Evolutionary conservation across 2,113 vertebrate genomes (phyloP).

Genomic region (Trogon melanurus): DNA sequence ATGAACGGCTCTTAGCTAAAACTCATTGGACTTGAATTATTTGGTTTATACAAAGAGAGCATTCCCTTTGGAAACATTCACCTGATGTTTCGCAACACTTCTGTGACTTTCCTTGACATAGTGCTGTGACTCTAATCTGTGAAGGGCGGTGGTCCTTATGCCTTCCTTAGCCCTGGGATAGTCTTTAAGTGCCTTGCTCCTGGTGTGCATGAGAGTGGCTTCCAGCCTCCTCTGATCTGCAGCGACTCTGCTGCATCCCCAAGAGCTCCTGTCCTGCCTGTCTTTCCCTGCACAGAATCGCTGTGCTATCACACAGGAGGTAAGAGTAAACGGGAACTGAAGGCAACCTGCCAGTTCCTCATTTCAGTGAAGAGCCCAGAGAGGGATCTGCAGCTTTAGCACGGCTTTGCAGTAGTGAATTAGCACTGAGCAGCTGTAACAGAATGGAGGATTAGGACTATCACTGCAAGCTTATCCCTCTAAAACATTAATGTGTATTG

Average conservation of each 20-base stretch:
- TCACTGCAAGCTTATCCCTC: neutral
- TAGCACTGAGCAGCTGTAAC: neutral
- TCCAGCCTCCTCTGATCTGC: neutral
- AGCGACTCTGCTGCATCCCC: neutral
- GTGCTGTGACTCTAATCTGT: neutral
- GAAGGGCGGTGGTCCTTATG: neutral
- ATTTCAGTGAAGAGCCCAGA: neutral
- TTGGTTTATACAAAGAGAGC: neutral
- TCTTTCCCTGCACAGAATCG: neutral
- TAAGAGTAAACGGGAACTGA: neutral
- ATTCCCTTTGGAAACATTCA: neutral
- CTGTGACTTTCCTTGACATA: neutral
- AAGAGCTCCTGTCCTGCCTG: neutral
- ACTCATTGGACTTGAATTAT: neutral
- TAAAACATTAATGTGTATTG: fast-evolving
- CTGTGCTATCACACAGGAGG: neutral
- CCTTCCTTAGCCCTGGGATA: neutral
- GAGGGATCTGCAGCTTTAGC: neutral
- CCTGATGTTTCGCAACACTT: neutral
- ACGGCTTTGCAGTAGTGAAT: neutral
- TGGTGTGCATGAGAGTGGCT: neutral
- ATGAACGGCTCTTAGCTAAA: neutral
- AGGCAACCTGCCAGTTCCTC: neutral
- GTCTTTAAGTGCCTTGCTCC: neutral
- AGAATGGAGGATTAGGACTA: neutral